A percentile compares a stretch with the other conserved stretches of the same genome.
Evolutionary conservation across 2,113 vertebrate species (phyloP).

Genomic region (Nothocercus julius): DNA sequence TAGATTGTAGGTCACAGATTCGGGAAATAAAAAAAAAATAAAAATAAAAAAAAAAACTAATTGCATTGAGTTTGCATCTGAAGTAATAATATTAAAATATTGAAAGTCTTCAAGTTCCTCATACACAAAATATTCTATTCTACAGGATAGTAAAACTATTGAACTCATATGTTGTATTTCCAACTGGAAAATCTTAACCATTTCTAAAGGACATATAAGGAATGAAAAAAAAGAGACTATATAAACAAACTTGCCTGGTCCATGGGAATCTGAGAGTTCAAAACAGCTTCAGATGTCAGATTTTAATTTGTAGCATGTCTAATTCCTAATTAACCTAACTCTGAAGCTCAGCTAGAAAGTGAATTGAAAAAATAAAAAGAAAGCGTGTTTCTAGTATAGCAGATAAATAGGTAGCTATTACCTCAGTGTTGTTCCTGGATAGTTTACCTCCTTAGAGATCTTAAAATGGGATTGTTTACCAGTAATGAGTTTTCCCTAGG

Average conservation of each 20-base stretch:
- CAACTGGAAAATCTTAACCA: constrained; percentile 23
- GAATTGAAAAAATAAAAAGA: not conserved
- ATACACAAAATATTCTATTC: not conserved
- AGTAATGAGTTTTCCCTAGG: constrained; percentile 57
- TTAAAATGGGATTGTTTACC: constrained; percentile 49
- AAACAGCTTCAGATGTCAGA: constrained; percentile 12
- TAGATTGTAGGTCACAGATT: not conserved
- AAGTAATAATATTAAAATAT: not conserved
- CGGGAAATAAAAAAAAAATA: not conserved
- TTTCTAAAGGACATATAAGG: constrained; percentile 16
- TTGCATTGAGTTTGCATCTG: not conserved
- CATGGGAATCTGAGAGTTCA: constrained; percentile 22
- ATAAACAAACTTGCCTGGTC: not conserved
- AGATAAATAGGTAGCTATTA: constrained; percentile 62
- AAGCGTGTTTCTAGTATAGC: not conserved
- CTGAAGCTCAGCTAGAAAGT: not conserved
- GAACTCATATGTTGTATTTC: not conserved
- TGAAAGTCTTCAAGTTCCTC: not conserved
- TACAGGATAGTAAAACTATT: not conserved
- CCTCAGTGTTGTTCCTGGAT: constrained; percentile 39
- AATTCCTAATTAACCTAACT: constrained; percentile 43
- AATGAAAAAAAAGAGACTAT: not conserved
- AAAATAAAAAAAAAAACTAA: not conserved
- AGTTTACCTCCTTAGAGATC: constrained; percentile 42
- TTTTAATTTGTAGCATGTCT: constrained; percentile 46